Base-by-base conservation (phyloP, 2,113 vertebrate genomes). In the Vulpes vulpes region DNA sequence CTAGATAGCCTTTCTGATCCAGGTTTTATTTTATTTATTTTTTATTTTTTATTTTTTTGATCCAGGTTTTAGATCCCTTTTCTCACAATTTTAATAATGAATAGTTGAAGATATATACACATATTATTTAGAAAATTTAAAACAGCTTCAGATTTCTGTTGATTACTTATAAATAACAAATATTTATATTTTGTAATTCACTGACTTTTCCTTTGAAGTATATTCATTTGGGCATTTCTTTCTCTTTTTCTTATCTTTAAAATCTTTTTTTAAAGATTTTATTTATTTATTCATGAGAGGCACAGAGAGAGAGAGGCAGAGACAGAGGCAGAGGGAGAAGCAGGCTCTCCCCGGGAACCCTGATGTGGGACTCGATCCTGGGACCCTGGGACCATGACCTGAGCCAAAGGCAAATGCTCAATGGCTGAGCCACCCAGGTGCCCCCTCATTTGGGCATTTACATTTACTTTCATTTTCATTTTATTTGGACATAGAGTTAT, bases 121-220 rank as follows among this genome's bases (percentile, higher is more conserved):
- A 10, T 38, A 32, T 32, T 84, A 30, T 60, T 80, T 65, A 85
- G 65, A 85, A 94, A 43, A 14, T 35, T 65, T 78, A 65, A 87
- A 80, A 38, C 5, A 38, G 27, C 57, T 74, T 86, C 10, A 55
- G 14, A 76, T 86, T 85, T 87, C 20, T 49, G 25, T 71, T 82
- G 43, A 64, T 71, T 67, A 35, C 11, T 32, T 67, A 12, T 60
- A 86, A 53, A 83, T n/a, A 85, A 10, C 5, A 83, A 93, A 59
- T 81, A 38, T 25, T 76, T 80, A n/a, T 32, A 73, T 49, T 64
- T 95, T 91, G 23, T n/a, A 95, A 79, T 59, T 49, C 3, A 19
- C 22, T 69, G 51, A 85, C 19, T 91, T 95, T 91, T 71, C 43
- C 25, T 86, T 83, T 82, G 38, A 87, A 91, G 17, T 22, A 96